Evolutionary conservation across 2,113 vertebrate species (phyloP), one percentile per base, ranked within the genome.

Genomic region (Equus quagga): DNA sequence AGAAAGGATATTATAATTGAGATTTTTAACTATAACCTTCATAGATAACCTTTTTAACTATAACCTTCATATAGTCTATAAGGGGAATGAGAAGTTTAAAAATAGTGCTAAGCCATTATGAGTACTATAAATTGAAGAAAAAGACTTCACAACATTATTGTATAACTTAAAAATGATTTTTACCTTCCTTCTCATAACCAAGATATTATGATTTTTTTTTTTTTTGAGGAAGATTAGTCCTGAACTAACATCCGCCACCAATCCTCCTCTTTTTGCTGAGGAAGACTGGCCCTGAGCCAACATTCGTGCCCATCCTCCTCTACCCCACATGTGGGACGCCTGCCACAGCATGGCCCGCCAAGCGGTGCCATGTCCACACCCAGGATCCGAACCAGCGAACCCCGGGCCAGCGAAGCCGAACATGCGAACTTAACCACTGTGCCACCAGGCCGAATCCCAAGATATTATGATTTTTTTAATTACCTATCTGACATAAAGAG

Each of bases 71-170:
- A 41, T 15, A 58, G 49, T 46, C 23, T 70, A 12, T 60, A 72
- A 92, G 13, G 62, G 23, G 70, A 97, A 93, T 8, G 56, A 31
- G 26, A 70, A 84, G 36, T 88, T 89, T 56, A 76, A 41, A 92
- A 76, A 73, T 58, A 80, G 28, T 24, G 17, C 65, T 46, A 81
- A 78, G 21, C n/a, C 79, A 89, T 81, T 93, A 81, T 46, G 17
- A 92, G 41, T 44, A 88, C 28, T 62, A 14, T 44, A 72, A 58
- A 81, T n/a, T 76, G 24, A 96, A 96, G 60, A 88, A 92, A 60
- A 93, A 67, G 54, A 64, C 12, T 51, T 84, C 49, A 80, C n/a
- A 79, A 54, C 6, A 41, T 94, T 70, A 69, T 58, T 46, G 46
- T 9, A 72, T 46, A 73, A 49, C 41, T 79, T 33, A 46, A 78